These are phyloP conservation scores for Thecocarcelia acutangulata DNA, from an alignment of 2,888 invertebrate species.

Conservation along the genomic window DNA sequence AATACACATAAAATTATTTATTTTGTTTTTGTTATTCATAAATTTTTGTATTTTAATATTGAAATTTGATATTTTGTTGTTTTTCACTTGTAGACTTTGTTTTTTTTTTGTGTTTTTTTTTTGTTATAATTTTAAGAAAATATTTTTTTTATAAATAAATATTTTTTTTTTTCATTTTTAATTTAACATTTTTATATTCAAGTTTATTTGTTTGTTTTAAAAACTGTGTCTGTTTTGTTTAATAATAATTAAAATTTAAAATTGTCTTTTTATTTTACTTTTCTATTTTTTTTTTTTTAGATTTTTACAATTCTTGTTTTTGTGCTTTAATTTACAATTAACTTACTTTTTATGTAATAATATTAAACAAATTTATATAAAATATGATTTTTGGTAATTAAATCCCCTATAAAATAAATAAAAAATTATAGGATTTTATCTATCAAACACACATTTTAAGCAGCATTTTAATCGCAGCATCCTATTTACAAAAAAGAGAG, in stretches of 20 bases:
- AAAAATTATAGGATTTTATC: constrained; percentile 19
- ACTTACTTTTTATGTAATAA: constrained; percentile 17
- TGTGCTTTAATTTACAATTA: constrained; percentile 64
- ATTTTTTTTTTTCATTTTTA: constrained; percentile 30
- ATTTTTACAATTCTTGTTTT: constrained; percentile 57
- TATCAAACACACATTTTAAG: constrained; percentile 18
- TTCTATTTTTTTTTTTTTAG: constrained; percentile 49
- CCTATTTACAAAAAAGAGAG: no score
- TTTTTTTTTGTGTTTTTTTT: no score
- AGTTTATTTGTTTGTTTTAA: constrained; percentile 44
- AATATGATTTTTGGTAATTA: constrained; percentile 60
- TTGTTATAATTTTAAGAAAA: constrained; percentile 66
- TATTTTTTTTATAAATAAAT: constrained; percentile 55
- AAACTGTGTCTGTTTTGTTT: constrained; percentile 52
- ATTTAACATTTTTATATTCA: constrained; percentile 18
- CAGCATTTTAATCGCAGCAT: no score
- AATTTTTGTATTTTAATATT: constrained; percentile 26
- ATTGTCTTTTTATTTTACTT: constrained; percentile 33
- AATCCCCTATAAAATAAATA: constrained; percentile 47
- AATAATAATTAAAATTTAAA: constrained; percentile 67
- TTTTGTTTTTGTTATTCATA: no score
- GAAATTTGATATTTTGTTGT: constrained; percentile 62
- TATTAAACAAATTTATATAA: constrained; percentile 62
- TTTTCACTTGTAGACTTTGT: constrained; percentile 58
- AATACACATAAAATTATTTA: constrained; percentile 72